Evolutionary conservation across 2,113 vertebrate species (phyloP).

Genomic region (Scatophagus argus): DNA sequence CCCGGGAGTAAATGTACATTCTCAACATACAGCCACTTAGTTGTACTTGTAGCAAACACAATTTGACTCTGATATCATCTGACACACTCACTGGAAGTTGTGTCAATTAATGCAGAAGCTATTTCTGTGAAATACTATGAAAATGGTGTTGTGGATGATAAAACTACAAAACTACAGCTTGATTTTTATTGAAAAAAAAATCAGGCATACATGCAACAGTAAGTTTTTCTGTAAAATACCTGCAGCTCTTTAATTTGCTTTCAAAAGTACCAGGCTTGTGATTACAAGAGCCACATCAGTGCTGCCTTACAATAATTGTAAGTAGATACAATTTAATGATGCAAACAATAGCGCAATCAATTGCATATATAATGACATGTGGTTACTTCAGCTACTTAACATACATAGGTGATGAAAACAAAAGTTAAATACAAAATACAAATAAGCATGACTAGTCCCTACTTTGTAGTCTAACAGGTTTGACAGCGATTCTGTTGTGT

Average conservation of each 20-base stretch:
- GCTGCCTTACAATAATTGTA: background rate
- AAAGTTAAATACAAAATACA: background rate
- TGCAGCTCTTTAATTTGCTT: too few relatives aligned
- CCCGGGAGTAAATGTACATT: background rate
- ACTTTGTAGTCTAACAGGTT: background rate
- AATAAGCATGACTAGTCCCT: background rate
- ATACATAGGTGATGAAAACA: background rate
- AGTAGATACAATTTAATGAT: conserved; percentile 1
- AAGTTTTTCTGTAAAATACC: too few relatives aligned
- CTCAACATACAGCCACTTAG: background rate
- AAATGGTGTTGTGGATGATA: background rate
- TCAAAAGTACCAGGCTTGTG: too few relatives aligned
- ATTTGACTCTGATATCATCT: background rate
- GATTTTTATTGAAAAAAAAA: too few relatives aligned
- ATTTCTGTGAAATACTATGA: background rate
- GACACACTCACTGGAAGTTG: background rate
- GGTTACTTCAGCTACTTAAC: background rate
- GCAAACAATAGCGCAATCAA: background rate
- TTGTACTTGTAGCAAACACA: background rate
- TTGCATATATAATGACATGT: background rate
- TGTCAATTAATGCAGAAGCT: background rate
- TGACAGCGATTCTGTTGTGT: background rate
- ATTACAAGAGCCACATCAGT: too few relatives aligned
- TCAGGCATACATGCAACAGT: too few relatives aligned
- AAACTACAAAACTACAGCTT: background rate